Conservation (phyloP, 2,888 invertebrate species). For the Eilema sororculum region DNA sequence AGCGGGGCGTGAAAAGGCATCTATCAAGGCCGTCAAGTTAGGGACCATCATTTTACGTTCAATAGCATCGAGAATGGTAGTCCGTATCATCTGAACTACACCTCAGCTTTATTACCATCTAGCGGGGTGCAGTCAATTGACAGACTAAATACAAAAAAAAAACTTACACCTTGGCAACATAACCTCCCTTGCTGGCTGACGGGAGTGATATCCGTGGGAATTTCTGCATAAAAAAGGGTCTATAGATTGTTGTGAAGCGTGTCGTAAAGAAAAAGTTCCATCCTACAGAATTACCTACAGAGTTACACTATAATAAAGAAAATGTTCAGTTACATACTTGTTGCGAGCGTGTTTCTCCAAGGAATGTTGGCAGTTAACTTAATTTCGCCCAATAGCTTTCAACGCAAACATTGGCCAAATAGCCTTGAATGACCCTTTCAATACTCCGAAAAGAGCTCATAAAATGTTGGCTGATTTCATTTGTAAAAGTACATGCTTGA, state of each 20-base stretch:
- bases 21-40: no score
- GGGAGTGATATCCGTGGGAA: no score
- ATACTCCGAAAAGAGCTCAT: conserved; percentile 8
- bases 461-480: conserved; percentile 13
- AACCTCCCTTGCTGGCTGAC: no score
- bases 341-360: conserved; percentile 3
- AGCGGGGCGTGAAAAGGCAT: no score
- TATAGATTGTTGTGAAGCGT: neutral
- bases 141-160: no score
- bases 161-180: no score
- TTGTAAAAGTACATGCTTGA: neutral
- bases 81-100: no score
- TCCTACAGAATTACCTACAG: neutral
- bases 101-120: no score
- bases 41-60: no score
- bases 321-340: conserved; percentile 17
- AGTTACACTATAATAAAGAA: conserved; percentile 13
- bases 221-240: neutral
- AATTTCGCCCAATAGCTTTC: conserved; percentile 25
- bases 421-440: conserved; percentile 15
- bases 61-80: no score
- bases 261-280: neutral
- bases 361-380: conserved; percentile 20
- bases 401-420: conserved; percentile 15
- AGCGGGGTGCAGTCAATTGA: no score